Evolutionary conservation across 1,140 invertebrate species (phyloP).

Genomic region (Contarinia nasturtii): DNA sequence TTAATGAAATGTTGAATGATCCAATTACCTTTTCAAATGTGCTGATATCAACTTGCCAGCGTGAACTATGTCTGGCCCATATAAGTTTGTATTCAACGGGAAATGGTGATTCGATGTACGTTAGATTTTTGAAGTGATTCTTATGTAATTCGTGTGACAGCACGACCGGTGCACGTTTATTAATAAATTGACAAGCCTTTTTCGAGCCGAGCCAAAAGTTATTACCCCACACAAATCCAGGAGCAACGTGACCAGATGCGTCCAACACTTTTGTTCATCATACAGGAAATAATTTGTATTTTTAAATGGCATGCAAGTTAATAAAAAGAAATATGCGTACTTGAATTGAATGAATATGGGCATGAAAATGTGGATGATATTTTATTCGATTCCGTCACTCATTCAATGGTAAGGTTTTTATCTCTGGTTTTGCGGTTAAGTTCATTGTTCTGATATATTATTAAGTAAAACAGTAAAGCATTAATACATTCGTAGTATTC

Average conservation of each 20-base stretch:
- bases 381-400: too few species aligned
- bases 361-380: too few species aligned
- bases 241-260: constrained; percentile 21
- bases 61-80: constrained; percentile 21
- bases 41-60: constrained; percentile 16
- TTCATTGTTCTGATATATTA: too few species aligned
- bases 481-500: too few species aligned
- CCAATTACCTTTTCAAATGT: constrained; percentile 20
- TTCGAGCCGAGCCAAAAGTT: constrained; percentile 27
- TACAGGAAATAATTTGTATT: too few species aligned
- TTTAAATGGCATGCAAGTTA: too few species aligned
- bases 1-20: constrained; percentile 7
- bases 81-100: constrained; percentile 23
- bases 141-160: constrained; percentile 11
- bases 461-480: too few species aligned
- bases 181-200: neutral
- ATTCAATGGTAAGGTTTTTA: too few species aligned
- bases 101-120: constrained; percentile 12
- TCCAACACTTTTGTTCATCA: too few species aligned
- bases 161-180: constrained; percentile 18
- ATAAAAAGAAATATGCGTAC: too few species aligned
- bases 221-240: constrained; percentile 27
- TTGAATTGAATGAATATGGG: too few species aligned
- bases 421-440: too few species aligned
- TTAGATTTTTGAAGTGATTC: constrained; percentile 9